Evolutionary conservation across 2,888 invertebrate genomes (phyloP).

Genomic region (Thelaira solivaga): DNA sequence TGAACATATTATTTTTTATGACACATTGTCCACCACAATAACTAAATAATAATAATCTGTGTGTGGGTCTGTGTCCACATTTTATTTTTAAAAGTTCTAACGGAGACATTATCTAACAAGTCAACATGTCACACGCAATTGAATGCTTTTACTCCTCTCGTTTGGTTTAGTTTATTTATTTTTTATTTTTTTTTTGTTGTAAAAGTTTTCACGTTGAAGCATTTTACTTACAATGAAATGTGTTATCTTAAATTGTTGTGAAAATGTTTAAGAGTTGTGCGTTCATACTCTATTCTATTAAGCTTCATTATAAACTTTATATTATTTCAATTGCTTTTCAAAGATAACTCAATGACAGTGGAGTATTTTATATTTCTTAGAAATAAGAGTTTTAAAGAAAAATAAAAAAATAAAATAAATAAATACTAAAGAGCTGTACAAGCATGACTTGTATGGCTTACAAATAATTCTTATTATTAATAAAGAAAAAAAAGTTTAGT

Average conservation of each 20-base stretch:
- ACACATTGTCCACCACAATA: neutral
- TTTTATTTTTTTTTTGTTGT: conserved; percentile 13
- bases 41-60: neutral
- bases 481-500: no score
- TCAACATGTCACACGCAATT: conserved; percentile 60
- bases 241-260: conserved; percentile 27
- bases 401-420: neutral
- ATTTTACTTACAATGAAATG: neutral
- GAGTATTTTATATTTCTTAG: neutral
- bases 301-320: conserved; percentile 18
- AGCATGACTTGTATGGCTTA: no score
- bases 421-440: neutral
- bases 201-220: neutral
- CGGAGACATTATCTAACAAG: conserved; percentile 53
- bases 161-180: no score
- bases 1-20: neutral
- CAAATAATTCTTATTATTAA: no score
- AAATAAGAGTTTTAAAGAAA: conserved; percentile 2
- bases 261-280: conserved; percentile 5
- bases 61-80: conserved; percentile 3
- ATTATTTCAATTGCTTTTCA: conserved; percentile 46
- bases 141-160: conserved; percentile 16
- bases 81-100: neutral
- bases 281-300: conserved; percentile 21
- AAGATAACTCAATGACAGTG: conserved; percentile 43